Evolutionary conservation across 2,888 invertebrate species (phyloP).

Genomic region (Macrophya annulata): DNA sequence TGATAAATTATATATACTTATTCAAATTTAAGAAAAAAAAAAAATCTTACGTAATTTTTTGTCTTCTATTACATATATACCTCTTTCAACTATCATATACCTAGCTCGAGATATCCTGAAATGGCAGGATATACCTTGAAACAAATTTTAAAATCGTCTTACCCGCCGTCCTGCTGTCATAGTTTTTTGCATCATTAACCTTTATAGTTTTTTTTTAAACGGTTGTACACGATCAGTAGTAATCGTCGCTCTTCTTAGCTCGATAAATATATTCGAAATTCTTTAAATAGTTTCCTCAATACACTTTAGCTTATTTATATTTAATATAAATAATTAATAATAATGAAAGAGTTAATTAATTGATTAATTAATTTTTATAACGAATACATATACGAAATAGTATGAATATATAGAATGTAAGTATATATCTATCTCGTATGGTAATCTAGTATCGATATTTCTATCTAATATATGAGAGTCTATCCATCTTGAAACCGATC

Average conservation of each 20-base stretch:
- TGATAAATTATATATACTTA: no score
- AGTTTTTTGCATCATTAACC: constrained; percentile 39
- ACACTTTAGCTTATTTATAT: no score
- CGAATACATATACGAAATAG: neutral
- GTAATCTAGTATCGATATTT: neutral
- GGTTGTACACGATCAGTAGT: neutral
- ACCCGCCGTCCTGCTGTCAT: constrained; percentile 36
- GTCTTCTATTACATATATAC: no score
- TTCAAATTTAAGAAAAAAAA: no score
- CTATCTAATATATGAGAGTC: neutral
- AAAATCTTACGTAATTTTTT: no score
- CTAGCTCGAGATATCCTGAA: no score
- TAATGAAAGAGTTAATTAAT: neutral
- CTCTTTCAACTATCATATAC: no score
- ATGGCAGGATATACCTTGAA: neutral
- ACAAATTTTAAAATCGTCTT: constrained; percentile 7
- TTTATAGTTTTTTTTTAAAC: constrained; percentile 38
- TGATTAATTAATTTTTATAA: neutral
- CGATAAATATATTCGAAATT: neutral
- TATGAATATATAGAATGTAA: neutral
- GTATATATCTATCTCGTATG: neutral
- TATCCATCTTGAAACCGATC: neutral
- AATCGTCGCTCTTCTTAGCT: neutral
- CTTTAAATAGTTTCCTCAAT: neutral
- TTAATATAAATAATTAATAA: no score